Evolutionary conservation across 2,113 vertebrate genomes (phyloP).

Genomic region (Lynx canadensis): DNA sequence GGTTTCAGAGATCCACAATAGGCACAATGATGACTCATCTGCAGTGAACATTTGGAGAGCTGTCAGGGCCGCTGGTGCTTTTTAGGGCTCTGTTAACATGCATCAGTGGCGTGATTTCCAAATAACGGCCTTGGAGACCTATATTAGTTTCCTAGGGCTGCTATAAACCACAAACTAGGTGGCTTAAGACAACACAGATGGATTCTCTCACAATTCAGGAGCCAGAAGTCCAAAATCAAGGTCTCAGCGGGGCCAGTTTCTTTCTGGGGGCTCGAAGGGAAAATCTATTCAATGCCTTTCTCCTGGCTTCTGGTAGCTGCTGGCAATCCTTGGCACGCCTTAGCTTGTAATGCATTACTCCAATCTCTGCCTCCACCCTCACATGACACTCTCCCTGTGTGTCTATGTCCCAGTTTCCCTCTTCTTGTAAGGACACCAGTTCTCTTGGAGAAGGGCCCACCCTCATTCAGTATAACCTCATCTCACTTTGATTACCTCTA

Average conservation of each 20-base stretch:
- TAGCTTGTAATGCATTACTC: neutral
- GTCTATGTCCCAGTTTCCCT: neutral
- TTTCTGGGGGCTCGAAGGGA: neutral
- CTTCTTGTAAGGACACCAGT: neutral
- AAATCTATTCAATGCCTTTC: neutral
- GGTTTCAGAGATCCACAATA: neutral
- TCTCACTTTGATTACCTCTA: neutral
- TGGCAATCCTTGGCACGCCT: neutral
- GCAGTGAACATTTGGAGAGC: neutral
- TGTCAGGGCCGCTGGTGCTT: neutral
- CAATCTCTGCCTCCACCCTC: neutral
- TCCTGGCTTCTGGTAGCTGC: neutral
- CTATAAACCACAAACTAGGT: neutral
- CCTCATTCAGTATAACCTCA: neutral
- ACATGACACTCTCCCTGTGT: neutral
- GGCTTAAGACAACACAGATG: neutral
- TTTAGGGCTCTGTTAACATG: conserved; percentile 27
- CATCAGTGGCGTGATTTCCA: conserved; percentile 2
- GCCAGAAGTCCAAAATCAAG: neutral
- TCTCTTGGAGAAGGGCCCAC: neutral
- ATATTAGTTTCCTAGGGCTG: neutral
- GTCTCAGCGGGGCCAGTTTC: neutral
- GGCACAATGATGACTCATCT: conserved; percentile 7
- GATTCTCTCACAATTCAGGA: neutral
- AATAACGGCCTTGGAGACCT: neutral